These are phyloP conservation scores for Cathartes aura DNA, from an alignment of 2,113 vertebrate genomes.

Conservation along the genomic window DNA sequence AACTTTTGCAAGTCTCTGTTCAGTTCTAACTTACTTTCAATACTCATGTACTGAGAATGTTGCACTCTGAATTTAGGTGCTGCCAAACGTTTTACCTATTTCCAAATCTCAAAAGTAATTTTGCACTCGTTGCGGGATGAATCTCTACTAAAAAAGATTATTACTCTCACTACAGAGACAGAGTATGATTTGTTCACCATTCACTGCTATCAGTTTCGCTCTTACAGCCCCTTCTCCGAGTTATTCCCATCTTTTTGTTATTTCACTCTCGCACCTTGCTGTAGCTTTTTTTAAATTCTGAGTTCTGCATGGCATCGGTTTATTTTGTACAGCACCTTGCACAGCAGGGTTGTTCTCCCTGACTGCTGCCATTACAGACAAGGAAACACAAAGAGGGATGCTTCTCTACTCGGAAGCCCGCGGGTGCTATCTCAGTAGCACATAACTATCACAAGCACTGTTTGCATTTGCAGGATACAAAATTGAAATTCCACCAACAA, in stretches of 20 bases:
- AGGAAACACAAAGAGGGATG: not conserved
- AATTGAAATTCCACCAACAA: constrained; percentile 36
- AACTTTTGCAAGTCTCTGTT: not conserved
- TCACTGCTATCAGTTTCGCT: not conserved
- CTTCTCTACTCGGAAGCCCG: not conserved
- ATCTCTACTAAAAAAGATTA: not conserved
- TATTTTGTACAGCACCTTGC: not conserved
- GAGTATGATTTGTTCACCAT: not conserved
- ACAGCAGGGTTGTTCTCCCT: not conserved
- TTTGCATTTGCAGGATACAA: not conserved
- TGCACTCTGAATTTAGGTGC: not conserved
- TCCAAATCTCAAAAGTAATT: not conserved
- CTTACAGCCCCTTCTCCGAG: not conserved
- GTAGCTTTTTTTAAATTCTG: not conserved
- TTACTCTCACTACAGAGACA: not conserved
- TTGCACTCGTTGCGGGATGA: rapidly evolving
- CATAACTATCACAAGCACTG: not conserved
- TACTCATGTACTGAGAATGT: rapidly evolving
- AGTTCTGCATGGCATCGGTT: not conserved
- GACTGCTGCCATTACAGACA: not conserved
- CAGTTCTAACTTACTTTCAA: rapidly evolving
- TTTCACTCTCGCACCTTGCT: not conserved
- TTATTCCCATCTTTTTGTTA: not conserved
- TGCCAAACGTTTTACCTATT: rapidly evolving
- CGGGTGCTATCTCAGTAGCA: not conserved